These are phyloP conservation scores for Origma solitaria DNA, from an alignment of 2,113 vertebrate genomes.

Conservation along the genomic window DNA sequence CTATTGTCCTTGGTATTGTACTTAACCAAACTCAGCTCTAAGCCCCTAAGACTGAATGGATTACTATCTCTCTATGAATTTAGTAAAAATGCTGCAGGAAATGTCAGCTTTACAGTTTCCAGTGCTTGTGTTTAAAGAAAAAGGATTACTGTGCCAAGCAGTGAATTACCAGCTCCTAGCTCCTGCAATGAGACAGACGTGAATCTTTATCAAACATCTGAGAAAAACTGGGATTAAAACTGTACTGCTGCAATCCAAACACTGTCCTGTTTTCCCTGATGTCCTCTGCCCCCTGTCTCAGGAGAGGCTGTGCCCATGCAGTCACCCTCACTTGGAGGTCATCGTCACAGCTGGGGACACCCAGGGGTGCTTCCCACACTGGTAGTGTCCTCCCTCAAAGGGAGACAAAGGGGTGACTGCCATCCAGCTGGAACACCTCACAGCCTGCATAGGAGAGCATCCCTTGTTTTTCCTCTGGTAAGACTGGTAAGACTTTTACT, in stretches of 20 bases:
- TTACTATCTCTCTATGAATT: neutral
- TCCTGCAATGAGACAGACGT: neutral
- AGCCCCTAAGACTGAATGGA: neutral
- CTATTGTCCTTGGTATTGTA: neutral
- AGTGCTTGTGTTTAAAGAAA: neutral
- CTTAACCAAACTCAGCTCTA: neutral
- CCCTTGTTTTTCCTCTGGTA: neutral
- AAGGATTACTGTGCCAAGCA: neutral
- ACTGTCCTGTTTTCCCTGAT: neutral
- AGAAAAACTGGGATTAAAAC: neutral
- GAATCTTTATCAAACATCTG: neutral
- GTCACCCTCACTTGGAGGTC: neutral
- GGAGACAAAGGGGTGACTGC: neutral
- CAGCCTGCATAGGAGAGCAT: neutral
- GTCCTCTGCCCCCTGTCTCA: neutral
- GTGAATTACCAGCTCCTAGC: neutral
- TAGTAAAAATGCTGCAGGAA: neutral
- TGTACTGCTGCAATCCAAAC: neutral
- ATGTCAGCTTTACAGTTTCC: neutral
- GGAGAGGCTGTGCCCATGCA: accelerated
- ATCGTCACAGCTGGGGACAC: accelerated
- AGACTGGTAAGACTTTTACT: neutral
- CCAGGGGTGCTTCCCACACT: neutral
- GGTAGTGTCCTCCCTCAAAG: neutral
- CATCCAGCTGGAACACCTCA: neutral